phyloP scores from a whole-genome alignment of 2,113 vertebrate species.

The Rutilus rutilus region DNA sequence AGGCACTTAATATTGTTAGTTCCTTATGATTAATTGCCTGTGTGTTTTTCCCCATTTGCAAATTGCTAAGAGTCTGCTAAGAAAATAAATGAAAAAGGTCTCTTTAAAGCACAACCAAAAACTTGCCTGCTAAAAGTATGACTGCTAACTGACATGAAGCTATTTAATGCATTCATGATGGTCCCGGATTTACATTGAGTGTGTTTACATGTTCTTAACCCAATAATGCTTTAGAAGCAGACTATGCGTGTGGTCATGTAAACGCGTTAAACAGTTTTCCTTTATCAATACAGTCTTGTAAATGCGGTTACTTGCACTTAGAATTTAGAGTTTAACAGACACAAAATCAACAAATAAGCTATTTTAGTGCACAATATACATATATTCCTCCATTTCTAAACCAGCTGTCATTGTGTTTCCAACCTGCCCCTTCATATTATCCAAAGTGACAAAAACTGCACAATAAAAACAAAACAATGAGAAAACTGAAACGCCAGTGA shows the following conservation, averaged over 20 bases:
- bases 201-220: no score
- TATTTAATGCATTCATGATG: conserved; percentile 14
- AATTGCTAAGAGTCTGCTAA: conserved; percentile 2
- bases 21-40: conserved; percentile 18
- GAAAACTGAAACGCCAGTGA: not conserved
- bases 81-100: not conserved
- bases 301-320: not conserved
- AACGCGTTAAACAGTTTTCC: no score
- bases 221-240: no score
- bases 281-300: no score
- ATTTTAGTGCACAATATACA: not conserved
- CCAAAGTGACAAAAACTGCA: not conserved
- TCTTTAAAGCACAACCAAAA: not conserved
- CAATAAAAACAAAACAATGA: not conserved
- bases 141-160: not conserved
- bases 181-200: conserved; percentile 8
- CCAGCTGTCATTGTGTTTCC: not conserved
- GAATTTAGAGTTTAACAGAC: not conserved
- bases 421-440: not conserved
- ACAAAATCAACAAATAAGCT: not conserved
- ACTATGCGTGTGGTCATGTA: no score
- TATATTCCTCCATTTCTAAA: not conserved
- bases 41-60: conserved; percentile 5
- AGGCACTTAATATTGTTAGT: not conserved
- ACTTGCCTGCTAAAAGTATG: not conserved